Base-by-base conservation (phyloP, 2,888 invertebrate species). In the Blastobasis lacticolella region DNA sequence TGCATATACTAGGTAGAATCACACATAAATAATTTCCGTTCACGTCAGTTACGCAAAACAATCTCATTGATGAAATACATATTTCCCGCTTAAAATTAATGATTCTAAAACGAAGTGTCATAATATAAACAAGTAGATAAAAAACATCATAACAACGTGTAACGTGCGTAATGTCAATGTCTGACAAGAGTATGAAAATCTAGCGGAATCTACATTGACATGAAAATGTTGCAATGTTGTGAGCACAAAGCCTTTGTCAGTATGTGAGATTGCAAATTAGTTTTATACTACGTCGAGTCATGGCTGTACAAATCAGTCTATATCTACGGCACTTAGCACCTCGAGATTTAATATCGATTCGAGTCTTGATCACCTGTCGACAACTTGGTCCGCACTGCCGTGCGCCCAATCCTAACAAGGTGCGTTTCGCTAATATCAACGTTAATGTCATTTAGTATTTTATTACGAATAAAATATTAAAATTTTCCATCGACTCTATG, bases 11-110 rank as follows among this genome's bases (percentile, higher is more conserved):
- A 72, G 66, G 67, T 69, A 69, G 76, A 81, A 87, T 88, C 87
- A 87, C 87, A 86, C 85, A 86, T 86, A 87, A 85, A 87, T 87
- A 85, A 82, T 81, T 75, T 81, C 75, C 76, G 73, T 76, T 73
- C 75, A 78, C 78, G 69, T 73, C 69, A 23, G 69, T 61, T 71
- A 75, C 67, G 74, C 72, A 77, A 73, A 80, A 83, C 82, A 85
- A 85, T 85, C 81, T 83, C 83, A 78, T 72, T 68, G 68, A 71
- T 64, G 65, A 70, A 69, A 62, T 68, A 73, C 72, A 69, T 67
- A 67, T 61, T 67, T 68, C 59, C 66, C 71, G 59, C 73, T 71
- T 49, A 52, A 67, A 71, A 75, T 69, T 71, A 72, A 74, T 71
- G 69, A 66, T 68, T 71, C 66, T 64, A 70, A 81, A 80, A 78